Evolutionary conservation across 1,140 invertebrate genomes (phyloP).

Genomic region (Drosophila leontia): DNA sequence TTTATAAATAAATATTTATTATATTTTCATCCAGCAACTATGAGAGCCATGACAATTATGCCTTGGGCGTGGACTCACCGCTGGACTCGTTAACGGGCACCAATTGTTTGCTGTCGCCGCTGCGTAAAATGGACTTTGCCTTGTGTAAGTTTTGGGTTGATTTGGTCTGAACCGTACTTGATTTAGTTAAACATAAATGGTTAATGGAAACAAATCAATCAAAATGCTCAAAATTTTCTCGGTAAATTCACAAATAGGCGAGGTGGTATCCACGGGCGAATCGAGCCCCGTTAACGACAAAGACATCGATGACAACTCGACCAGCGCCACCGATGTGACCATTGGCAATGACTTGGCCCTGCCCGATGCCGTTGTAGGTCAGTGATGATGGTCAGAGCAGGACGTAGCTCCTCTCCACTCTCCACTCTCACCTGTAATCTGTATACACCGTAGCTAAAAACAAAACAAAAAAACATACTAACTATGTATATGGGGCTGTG

Average conservation of each 20-base stretch:
- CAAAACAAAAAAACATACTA: slow-evolving; percentile 18
- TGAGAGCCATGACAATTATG: slow-evolving; percentile 73
- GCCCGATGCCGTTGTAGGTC: slow-evolving; percentile 87
- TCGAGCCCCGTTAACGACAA: slow-evolving; percentile 91
- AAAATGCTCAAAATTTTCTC: slow-evolving; percentile 54
- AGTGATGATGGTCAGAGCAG: slow-evolving; percentile 85
- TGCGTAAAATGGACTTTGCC: slow-evolving; percentile 89
- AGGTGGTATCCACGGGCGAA: slow-evolving; percentile 88
- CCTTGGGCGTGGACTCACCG: slow-evolving; percentile 84
- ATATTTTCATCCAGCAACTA: slow-evolving; percentile 44
- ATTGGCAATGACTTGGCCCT: slow-evolving; percentile 82
- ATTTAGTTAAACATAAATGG: slow-evolving; percentile 7
- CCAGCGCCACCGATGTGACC: slow-evolving; percentile 86
- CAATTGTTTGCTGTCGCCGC: slow-evolving; percentile 76
- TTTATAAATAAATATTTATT: not conserved
- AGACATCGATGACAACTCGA: slow-evolving; percentile 86
- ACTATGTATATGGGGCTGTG: slow-evolving; percentile 29
- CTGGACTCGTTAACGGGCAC: slow-evolving; percentile 73
- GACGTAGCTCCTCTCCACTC: slow-evolving; percentile 14
- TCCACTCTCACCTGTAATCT: slow-evolving; percentile 34
- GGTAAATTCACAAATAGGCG: slow-evolving; percentile 86
- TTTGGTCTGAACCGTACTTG: not conserved
- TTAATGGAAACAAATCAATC: slow-evolving; percentile 18
- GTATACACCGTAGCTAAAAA: slow-evolving; percentile 38
- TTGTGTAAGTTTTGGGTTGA: slow-evolving; percentile 87